Evolutionary conservation across 2,888 invertebrate species (phyloP), one percentile per base, ranked within the genome.

Genomic region (Temnothorax ravouxi): DNA sequence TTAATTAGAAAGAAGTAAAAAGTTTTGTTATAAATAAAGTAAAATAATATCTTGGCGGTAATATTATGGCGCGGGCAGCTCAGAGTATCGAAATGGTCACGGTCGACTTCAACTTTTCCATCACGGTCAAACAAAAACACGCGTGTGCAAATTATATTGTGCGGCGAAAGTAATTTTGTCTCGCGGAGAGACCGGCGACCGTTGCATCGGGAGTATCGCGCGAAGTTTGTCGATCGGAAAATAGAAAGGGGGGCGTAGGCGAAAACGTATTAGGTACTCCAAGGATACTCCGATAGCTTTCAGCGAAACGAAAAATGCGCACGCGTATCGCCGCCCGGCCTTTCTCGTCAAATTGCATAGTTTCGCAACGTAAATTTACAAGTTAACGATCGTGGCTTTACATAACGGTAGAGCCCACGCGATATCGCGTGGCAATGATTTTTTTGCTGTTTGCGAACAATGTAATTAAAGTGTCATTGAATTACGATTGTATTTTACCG

Each of bases 281-380:
- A 4, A 4, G n/a, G 8, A 61, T 41, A 74, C 11, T 44, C 80
- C 80, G 61, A 81, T 50, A 75, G 52, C 50, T 62, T 54, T 34
- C 21, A 54, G 54, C 54, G 54, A 34, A 44, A 56, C 71, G 21
- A 77, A 66, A 77, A 77, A 66, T 38, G 52, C n/a, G 34, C 41
- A 54, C 56, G 38, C 38, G 54, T 62, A 75, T 75, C 52, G 66
- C 25, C 41, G 66, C 25, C 41, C 41, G 41, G 29, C 13, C 56
- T 59, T 56, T 59, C 64, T 29, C 64, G 15, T 41, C 29, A 25
- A 66, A 77, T 54, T 52, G 66, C 76, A 66, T 41, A 66, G n/a
- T 64, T 52, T 77, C 25, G 52, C 76, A 64, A 64, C 18, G 18
- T 66, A 66, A 64, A 52, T 66, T 54, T 66, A 77, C 76, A 77